Conservation (phyloP, 2,888 invertebrate species). For the Nebria brevicollis region DNA sequence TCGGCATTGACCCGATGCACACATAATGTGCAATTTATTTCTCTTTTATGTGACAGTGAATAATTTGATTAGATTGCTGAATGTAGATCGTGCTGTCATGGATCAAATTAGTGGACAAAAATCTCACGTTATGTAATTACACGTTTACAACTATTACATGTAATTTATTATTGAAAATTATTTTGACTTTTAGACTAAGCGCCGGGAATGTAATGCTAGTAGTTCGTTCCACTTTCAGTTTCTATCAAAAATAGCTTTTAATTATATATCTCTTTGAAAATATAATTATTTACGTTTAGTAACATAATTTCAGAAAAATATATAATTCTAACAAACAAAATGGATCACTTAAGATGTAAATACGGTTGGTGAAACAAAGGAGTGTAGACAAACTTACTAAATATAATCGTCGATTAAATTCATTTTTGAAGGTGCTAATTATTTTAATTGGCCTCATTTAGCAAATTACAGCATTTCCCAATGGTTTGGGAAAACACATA, state of each 20-base stretch:
- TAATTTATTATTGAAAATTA: neutral
- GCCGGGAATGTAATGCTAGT: neutral
- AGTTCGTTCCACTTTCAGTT: neutral
- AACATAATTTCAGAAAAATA: too few relatives aligned
- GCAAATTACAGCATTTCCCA: neutral
- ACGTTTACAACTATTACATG: neutral
- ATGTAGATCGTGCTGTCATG: neutral
- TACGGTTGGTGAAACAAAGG: too few relatives aligned
- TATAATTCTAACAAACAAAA: too few relatives aligned
- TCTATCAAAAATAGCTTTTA: neutral
- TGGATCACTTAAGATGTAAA: too few relatives aligned
- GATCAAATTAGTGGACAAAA: neutral
- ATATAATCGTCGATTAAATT: neutral
- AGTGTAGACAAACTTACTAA: neutral
- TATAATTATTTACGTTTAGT: too few relatives aligned
- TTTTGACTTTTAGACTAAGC: neutral
- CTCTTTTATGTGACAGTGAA: neutral
- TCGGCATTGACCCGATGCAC: neutral
- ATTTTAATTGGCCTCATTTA: neutral
- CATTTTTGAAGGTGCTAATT: neutral
- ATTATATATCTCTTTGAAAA: too few relatives aligned
- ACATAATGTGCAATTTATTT: neutral
- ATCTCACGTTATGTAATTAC: neutral
- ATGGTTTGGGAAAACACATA: neutral
- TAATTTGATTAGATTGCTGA: neutral